A percentile compares a stretch with the other conserved stretches of the same genome.
Evolutionary conservation across 2,113 vertebrate species (phyloP).

Genomic region (Brienomyrus brachyistius): DNA sequence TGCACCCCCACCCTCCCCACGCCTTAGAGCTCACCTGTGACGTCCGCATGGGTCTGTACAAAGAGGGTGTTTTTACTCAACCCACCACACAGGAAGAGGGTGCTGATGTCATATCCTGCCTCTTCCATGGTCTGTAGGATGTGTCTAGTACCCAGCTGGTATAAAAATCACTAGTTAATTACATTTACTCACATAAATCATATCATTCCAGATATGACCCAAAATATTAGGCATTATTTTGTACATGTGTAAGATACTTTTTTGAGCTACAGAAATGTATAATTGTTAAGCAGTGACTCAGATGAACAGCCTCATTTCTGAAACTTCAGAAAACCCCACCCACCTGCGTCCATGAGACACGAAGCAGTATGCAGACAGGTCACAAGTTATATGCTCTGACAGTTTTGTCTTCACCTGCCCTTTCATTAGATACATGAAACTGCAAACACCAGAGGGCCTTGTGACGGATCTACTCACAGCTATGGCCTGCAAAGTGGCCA

Average conservation of each 20-base stretch:
- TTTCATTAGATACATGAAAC: background rate
- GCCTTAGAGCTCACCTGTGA: conserved; percentile 64
- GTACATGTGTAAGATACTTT: background rate
- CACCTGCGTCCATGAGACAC: background rate
- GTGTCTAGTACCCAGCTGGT: conserved; percentile 83
- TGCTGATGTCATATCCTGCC: conserved; percentile 75
- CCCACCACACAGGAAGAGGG: conserved; percentile 86
- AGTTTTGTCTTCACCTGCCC: background rate
- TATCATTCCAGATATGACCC: background rate
- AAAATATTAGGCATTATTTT: background rate
- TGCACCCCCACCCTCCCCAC: background rate
- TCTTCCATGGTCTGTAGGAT: conserved; percentile 80
- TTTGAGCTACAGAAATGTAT: background rate
- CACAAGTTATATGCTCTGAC: background rate
- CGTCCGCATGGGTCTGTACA: conserved; percentile 83
- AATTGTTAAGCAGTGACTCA: background rate
- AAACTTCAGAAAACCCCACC: background rate
- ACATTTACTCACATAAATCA: background rate
- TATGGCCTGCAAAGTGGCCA: conserved; percentile 83
- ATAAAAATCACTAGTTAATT: background rate
- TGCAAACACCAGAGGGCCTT: background rate
- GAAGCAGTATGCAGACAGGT: background rate
- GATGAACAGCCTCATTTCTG: background rate
- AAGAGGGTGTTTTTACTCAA: conserved; percentile 91
- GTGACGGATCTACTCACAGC: conserved; percentile 69